Evolutionary conservation across 1,140 invertebrate genomes (phyloP), one percentile per base, ranked within the genome.

Genomic region (Apis cerana): DNA sequence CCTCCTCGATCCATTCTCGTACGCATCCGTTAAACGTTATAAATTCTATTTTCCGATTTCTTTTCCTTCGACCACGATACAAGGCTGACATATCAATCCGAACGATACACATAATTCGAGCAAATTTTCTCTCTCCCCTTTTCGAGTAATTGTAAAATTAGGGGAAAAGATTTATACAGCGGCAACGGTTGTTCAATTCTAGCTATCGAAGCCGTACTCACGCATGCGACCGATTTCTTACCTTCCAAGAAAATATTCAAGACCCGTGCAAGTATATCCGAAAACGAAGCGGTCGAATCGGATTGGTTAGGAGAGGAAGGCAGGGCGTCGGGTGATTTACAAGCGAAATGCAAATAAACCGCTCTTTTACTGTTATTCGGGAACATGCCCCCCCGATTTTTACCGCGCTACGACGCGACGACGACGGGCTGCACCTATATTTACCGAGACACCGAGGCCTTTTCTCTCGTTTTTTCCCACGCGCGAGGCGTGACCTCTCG

Each of bases 1-100:
- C 61, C 48, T 23, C 8, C 19, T 58, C 9, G 21, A 48, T 58
- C 48, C 48, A 75, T 64, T 71, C 61, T 86, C 77, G n/a, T 62
- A 50, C 79, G 67, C 67, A 68, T 67, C 67, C 89, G 88, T 87
- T 90, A 90, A 90, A 88, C 80, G 83, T 89, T 89, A 88, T 90
- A 88, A 68, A 82, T 75, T 82, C 23, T 56, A 52, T 52, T 74
- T 56, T 15, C 67, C 59, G 8, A 33, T 33, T 19, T 17, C 59
- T 11, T 27, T 9, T 52, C 7, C 33, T 33, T 33, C 33, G 33
- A 33, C 3, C 27, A 27, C 27, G 27, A n/a, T n/a, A n/a, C n/a
- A n/a, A n/a, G n/a, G 27, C 27, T 27, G 1, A 27, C 27, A 27
- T 1, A 27, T 27, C 27, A 27, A 27, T 27, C 27, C 27, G 27